Evolutionary conservation across 1,140 invertebrate genomes (phyloP), one percentile per base, ranked within the genome.

Genomic region (Latrodectus geometricus): DNA sequence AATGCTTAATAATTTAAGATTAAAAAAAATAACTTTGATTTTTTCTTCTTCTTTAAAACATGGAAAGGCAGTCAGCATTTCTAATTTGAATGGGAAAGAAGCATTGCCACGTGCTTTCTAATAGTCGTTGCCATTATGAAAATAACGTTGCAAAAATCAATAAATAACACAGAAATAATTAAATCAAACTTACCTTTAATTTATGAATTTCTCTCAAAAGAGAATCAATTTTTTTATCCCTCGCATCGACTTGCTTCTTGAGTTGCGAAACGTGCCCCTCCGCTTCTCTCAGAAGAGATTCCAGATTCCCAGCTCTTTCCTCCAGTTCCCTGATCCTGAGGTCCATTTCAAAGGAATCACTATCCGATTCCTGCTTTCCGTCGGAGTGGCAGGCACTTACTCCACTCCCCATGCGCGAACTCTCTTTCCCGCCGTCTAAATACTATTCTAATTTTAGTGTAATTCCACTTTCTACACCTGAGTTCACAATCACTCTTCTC

Each of bases 341-440:
- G 68, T 86, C 83, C 83, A 86, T 77, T 23, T 86, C 83, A 12
- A 86, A 54, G 0, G 83, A 86, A 56, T 86, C 83, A 4, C n/a
- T 20, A 11, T 86, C 83, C 50, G 74, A 77, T 15, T 69, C 75
- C 15, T 56, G 61, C 70, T 72, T 86, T 20, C 8, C n/a, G 15
- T 21, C n/a, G 11, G 74, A 69, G 17, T 54, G 56, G 54, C 82
- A 84, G 14, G 76, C 54, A 17, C 56, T 56, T 14, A 68, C 52
- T n/a, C 82, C 76, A 9, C 72, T 52, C 15, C 72, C 82, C 9
- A 21, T 84, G 9, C 82, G 72, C 82, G 68, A 68, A 17, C 56
- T 0, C 49, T 4, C n/a, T 49, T 48, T 49, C 48, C 48, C 68
- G 9, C 68, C 54, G 11, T 8, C 3, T 14, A 14, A 61, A 61